Percentiles rank a stretch among this genome's conserved stretches.
Evolutionary conservation across 1,140 invertebrate genomes (phyloP).

Genomic region (Drosophila nigrodunni): DNA sequence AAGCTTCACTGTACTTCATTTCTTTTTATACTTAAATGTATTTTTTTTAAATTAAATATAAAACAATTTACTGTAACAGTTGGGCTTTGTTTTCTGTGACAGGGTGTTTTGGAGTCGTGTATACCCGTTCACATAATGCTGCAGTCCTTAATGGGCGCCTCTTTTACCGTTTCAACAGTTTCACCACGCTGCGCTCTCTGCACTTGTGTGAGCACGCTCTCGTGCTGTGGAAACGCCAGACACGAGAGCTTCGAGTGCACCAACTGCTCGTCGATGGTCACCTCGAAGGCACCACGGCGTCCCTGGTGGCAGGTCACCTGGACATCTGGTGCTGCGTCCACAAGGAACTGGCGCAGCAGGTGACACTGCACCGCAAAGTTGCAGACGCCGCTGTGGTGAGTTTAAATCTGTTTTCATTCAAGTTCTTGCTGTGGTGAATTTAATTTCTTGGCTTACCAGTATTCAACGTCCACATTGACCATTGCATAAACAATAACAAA

Average conservation of each 20-base stretch:
- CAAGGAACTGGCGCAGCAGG: conserved; percentile 67
- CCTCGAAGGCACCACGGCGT: conserved; percentile 87
- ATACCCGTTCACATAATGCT: conserved; percentile 54
- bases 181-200: conserved; percentile 84
- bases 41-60: not conserved
- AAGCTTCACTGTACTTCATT: not conserved
- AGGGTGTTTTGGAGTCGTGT: too few relatives aligned
- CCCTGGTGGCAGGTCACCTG: conserved; percentile 70
- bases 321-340: conserved; percentile 51
- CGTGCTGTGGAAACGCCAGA: conserved; percentile 86
- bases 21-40: not conserved
- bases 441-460: conserved; percentile 64
- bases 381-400: conserved; percentile 60
- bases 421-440: not conserved
- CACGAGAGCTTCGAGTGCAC: conserved; percentile 87
- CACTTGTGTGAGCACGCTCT: conserved; percentile 86
- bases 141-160: conserved; percentile 85
- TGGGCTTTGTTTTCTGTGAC: not conserved
- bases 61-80: not conserved
- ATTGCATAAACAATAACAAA: conserved; percentile 49
- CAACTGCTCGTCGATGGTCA: conserved; percentile 86
- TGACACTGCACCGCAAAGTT: conserved; percentile 79
- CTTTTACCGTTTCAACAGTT: conserved; percentile 80
- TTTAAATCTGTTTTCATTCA: not conserved
- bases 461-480: conserved; percentile 82